Evolutionary conservation across 2,797 vertebrate genomes (phyloP).

Genomic region (Halcyon leucocephala): DNA sequence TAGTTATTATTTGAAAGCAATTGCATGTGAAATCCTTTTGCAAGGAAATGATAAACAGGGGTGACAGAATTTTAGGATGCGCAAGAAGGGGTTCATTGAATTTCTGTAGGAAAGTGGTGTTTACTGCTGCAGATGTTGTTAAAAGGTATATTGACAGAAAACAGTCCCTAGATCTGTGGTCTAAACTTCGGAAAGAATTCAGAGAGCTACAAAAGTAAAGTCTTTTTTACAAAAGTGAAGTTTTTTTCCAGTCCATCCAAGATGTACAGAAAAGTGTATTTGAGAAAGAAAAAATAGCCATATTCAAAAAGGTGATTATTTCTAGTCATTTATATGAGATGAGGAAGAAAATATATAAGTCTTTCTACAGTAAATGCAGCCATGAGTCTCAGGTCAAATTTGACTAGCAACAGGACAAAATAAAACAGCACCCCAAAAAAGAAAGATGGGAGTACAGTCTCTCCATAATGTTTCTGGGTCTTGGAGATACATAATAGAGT

Average conservation of each 20-base stretch:
- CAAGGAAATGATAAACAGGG: background rate
- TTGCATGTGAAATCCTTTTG: background rate
- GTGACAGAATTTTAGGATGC: background rate
- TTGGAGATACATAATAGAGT: background rate
- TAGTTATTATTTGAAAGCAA: background rate
- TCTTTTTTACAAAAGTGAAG: background rate
- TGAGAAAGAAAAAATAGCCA: background rate
- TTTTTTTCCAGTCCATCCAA: background rate
- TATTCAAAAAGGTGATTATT: background rate
- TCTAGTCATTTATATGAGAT: background rate
- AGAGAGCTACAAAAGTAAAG: background rate
- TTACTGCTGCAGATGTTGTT: background rate
- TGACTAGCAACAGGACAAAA: background rate
- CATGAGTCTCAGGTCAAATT: background rate
- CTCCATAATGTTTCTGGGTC: background rate
- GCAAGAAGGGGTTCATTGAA: background rate
- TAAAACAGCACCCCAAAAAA: background rate
- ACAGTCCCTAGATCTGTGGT: background rate
- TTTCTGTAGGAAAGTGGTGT: background rate
- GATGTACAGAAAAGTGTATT: background rate
- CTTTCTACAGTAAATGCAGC: background rate
- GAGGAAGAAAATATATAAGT: background rate
- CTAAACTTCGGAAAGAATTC: background rate
- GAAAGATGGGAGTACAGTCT: background rate
- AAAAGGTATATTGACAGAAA: background rate